phyloP scores from a whole-genome alignment of 1,140 invertebrate species.

The Archegozetes longisetosus region DNA sequence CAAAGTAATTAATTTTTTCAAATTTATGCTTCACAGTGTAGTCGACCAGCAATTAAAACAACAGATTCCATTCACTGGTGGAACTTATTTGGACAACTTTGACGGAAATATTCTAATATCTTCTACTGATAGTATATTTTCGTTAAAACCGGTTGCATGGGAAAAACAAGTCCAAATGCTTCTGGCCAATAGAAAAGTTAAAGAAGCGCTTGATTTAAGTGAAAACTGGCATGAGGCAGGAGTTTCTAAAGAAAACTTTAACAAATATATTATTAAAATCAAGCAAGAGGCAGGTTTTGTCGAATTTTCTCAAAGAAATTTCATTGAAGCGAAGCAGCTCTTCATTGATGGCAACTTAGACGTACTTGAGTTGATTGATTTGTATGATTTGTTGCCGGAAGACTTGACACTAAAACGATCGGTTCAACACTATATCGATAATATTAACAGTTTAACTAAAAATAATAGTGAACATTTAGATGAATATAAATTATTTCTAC shows the following conservation, averaged over 20 bases:
- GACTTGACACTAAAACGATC: conserved; percentile 23
- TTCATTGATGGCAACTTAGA: conserved; percentile 32
- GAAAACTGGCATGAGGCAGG: not conserved
- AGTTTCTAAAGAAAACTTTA: not conserved
- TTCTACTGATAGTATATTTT: conserved; percentile 31
- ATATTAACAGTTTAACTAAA: too few species aligned
- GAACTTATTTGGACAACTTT: conserved; percentile 33
- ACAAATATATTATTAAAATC: conserved; percentile 23
- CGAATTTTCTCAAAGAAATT: conserved; percentile 32
- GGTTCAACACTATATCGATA: too few species aligned
- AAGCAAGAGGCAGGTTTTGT: conserved; percentile 37
- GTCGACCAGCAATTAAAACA: conserved; percentile 38
- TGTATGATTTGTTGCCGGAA: conserved; percentile 29
- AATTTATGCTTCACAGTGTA: conserved; percentile 27
- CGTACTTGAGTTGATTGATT: conserved; percentile 32
- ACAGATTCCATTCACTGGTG: conserved; percentile 33
- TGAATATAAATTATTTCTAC: conserved; percentile 29
- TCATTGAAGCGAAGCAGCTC: conserved; percentile 32
- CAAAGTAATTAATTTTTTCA: conserved; percentile 4
- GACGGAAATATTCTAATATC: conserved; percentile 34
- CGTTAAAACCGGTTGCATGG: conserved; percentile 35
- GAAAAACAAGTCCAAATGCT: conserved; percentile 32
- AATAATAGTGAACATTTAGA: conserved; percentile 22
- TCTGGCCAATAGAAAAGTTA: not conserved
- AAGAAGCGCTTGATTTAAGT: conserved; percentile 8